Evolutionary conservation across 2,113 vertebrate genomes (phyloP), one percentile per base, ranked within the genome.

Genomic region (Myotis lucifugus): DNA sequence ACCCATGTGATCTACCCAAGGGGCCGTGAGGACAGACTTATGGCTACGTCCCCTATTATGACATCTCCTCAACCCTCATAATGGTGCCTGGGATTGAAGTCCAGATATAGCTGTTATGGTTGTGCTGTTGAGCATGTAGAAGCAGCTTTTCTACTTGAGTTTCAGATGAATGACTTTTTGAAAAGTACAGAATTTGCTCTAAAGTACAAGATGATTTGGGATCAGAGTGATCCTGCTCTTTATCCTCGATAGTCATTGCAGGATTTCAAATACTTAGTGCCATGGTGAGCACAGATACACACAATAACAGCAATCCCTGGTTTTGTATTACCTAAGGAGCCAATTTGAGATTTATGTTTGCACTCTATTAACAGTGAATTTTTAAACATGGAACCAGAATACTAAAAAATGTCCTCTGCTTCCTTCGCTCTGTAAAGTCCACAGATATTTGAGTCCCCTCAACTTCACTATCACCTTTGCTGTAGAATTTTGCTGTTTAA

Each of bases 271-370:
- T 64, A 34, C n/a, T 64, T 48, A 70, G 29, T 56, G 42, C 34
- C 6, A 11, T 0, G 37, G 23, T 37, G 42, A 86, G 37, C 54
- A 32, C 29, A 84, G 69, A 69, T 5, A 18, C 11, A 42, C n/a
- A 88, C 37, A 78, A 64, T 23, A 78, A 54, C 15, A 85, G 40
- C 46, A 54, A 50, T 17, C 18, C 54, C 1, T 52, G 6, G 19
- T 54, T 89, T 73, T 67, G 34, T 67, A 25, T 91, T 89, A 74
- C 40, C 15, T 50, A 10, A 1, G 84, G 70, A 88, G 42, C 32
- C 64, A 90, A 74, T 79, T 32, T 42, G 77, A 96, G 76, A 79
- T 92, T 90, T 83, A 50, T 91, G 32, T 90, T 77, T 96, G 77
- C 21, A 56, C 32, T 87, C 15, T 72, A 9, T 78, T 78, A 76